phyloP scores from a whole-genome alignment of 2,888 invertebrate species.

The Agapostemon virescens region DNA sequence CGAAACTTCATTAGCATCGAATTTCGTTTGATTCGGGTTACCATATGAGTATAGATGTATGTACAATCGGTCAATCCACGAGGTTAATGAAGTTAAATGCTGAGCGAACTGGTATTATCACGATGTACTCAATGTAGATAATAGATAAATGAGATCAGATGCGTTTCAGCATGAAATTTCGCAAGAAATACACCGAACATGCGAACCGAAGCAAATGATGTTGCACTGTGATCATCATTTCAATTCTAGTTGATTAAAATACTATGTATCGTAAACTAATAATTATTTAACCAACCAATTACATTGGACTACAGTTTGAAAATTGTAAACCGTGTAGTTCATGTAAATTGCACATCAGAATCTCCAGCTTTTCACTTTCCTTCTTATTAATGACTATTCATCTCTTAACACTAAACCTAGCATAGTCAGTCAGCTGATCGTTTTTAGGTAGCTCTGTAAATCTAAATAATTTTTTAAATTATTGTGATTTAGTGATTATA shows the following conservation, averaged over 20 bases:
- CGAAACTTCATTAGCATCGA: slow-evolving; percentile 37
- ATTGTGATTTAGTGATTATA: no score
- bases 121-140: slow-evolving; percentile 37
- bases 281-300: background rate
- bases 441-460: no score
- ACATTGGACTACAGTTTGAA: background rate
- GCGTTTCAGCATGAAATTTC: slow-evolving; percentile 51
- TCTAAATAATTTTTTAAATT: no score
- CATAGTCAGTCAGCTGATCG: no score
- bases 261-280: background rate
- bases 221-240: background rate
- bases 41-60: slow-evolving; percentile 7
- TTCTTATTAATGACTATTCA: no score
- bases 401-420: no score
- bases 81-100: slow-evolving; percentile 50
- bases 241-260: background rate
- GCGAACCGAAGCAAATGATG: background rate
- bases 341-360: background rate
- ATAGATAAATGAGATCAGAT: slow-evolving; percentile 42
- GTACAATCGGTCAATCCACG: slow-evolving; percentile 39
- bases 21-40: slow-evolving; percentile 24
- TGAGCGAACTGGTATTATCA: slow-evolving; percentile 36
- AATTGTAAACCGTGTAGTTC: background rate
- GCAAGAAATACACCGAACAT: slow-evolving; percentile 31
- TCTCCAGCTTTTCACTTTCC: background rate